phyloP scores from a whole-genome alignment of 2,113 vertebrate species.

The Aspidoscelis tigris region DNA sequence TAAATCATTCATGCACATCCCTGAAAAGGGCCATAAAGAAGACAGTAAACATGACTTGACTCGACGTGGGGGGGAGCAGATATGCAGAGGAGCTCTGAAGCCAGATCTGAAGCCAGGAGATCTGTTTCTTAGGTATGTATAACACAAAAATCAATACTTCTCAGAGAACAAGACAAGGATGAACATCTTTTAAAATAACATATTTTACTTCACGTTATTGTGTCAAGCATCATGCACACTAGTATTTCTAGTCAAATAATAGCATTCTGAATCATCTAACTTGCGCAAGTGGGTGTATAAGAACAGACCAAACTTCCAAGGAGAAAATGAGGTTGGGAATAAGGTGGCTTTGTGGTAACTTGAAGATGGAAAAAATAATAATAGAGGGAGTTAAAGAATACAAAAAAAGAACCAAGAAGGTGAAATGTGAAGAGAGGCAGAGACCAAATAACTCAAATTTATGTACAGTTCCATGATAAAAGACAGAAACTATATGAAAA shows the following conservation, averaged over 20 bases:
- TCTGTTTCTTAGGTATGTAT: background rate
- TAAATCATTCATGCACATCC: no score
- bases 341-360: background rate
- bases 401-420: background rate
- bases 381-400: background rate
- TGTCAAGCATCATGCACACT: background rate
- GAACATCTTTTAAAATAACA: background rate
- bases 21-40: background rate
- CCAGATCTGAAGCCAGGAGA: background rate
- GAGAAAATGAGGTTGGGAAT: background rate
- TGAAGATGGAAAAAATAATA: no score
- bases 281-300: background rate
- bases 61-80: no score
- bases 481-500: background rate
- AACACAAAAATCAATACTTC: background rate
- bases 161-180: background rate
- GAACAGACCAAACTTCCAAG: background rate
- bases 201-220: background rate
- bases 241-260: background rate
- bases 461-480: background rate
- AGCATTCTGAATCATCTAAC: background rate
- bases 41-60: background rate
- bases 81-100: background rate
- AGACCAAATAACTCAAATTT: conserved; percentile 4
- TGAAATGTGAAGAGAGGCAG: background rate